These are phyloP conservation scores for Drosophila jambulina DNA, from an alignment of 1,140 invertebrate species.

Conservation along the genomic window DNA sequence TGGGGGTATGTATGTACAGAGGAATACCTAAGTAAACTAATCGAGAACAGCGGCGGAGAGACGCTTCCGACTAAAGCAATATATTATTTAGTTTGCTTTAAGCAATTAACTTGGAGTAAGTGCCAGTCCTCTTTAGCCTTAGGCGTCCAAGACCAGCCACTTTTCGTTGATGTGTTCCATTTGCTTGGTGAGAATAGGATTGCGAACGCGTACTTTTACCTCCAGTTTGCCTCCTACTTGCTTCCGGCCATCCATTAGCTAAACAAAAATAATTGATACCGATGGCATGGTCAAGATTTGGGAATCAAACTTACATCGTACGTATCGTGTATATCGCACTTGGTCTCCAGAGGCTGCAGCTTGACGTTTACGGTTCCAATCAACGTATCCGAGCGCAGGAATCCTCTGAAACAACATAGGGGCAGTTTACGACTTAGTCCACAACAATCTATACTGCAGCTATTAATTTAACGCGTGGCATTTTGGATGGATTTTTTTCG, in stretches of 20 bases:
- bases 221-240: conserved; percentile 95
- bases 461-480: conserved; percentile 60
- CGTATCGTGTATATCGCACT: conserved; percentile 95
- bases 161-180: conserved; percentile 96
- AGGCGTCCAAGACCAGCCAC: conserved; percentile 93
- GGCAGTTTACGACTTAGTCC: conserved; percentile 85
- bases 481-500: conserved; percentile 48
- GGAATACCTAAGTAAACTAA: conserved; percentile 16
- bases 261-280: conserved; percentile 40
- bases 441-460: conserved; percentile 84
- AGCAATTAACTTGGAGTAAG: conserved; percentile 23
- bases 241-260: conserved; percentile 96
- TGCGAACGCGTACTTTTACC: conserved; percentile 95
- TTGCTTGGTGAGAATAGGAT: conserved; percentile 95
- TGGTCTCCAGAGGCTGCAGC: conserved; percentile 93
- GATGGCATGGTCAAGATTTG: too few species aligned
- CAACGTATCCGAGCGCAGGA: conserved; percentile 94
- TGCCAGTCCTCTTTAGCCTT: conserved; percentile 22
- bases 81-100: conserved; percentile 43
- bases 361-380: conserved; percentile 94
- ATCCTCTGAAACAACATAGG: conserved; percentile 92
- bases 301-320: conserved; percentile 92
- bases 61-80: conserved; percentile 16
- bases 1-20: conserved; percentile 13
- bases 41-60: conserved; percentile 1